Evolutionary conservation across 2,888 invertebrate species (phyloP).

Genomic region (Erpobdella octoculata): DNA sequence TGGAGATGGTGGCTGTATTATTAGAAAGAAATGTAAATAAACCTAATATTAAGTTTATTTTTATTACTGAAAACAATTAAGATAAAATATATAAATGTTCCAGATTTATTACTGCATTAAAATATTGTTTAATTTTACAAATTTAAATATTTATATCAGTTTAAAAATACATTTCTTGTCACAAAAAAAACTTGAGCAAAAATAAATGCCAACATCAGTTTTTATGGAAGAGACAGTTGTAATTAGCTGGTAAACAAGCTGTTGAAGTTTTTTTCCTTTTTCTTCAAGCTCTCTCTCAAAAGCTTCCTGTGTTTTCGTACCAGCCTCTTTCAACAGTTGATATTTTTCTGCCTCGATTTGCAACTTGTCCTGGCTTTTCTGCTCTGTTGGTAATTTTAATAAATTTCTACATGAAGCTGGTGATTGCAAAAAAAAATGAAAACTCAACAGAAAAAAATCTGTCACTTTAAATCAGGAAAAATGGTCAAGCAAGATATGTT

Average conservation of each 20-base stretch:
- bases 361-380: constrained; percentile 18
- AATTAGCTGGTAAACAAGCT: neutral
- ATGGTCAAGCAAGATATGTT: too few relatives aligned
- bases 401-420: too few relatives aligned
- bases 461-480: too few relatives aligned
- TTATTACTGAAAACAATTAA: neutral
- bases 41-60: neutral
- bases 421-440: too few relatives aligned
- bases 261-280: neutral
- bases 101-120: too few relatives aligned
- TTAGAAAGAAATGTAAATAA: neutral
- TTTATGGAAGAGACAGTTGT: neutral
- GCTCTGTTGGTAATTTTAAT: constrained; percentile 13
- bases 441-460: too few relatives aligned
- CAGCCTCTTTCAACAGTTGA: constrained; percentile 10
- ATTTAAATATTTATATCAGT: too few relatives aligned
- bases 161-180: too few relatives aligned
- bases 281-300: constrained; percentile 22
- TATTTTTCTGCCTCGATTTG: constrained; percentile 24
- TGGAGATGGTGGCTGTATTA: constrained; percentile 2
- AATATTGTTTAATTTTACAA: too few relatives aligned
- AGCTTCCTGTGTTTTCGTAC: constrained; percentile 16
- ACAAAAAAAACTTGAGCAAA: too few relatives aligned
- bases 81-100: neutral
- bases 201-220: neutral